Base-by-base conservation (phyloP, 2,797 vertebrate genomes). In the Tapera naevia region DNA sequence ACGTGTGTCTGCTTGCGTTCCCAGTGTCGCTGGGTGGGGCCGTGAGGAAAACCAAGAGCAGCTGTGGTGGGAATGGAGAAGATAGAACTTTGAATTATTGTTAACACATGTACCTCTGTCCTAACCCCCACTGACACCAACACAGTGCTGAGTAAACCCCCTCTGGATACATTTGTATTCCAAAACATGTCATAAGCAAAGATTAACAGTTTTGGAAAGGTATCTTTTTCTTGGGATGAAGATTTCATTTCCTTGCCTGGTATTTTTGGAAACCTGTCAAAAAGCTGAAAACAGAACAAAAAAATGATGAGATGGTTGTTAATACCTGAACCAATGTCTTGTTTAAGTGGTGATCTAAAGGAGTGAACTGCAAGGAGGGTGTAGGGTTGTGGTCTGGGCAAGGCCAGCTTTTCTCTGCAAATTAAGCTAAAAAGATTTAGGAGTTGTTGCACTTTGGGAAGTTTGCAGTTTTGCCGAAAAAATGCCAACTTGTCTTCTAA, bases 171-270 rank as follows among this genome's bases (percentile, higher is more conserved):
- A 30, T 96, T 95, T 95, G 88, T 89, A 61, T 91, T 96, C 93
- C 95, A 97, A 96, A 96, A 67, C 56, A 54, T 97, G 97, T 97
- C 97, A 92, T 65, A 80, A 94, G 95, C 95, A 85, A 97, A 97
- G 97, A 97, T 97, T 96, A 97, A 97, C 92, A 93, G 82, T 56
- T 94, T 74, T 97, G 95, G 96, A 96, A 97, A 95, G 90, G 89
- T 96, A 95, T 94, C 89, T 95, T 90, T 93, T 97, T 86, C 93
- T 96, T 91, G 92, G 85, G 95, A 95, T 95, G 94, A 92, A 94
- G 96, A 93, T 96, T 95, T 97, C 73, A 93, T 96, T 97, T 97
- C 93, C 93, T 96, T 94, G 92, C 86, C 91, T 96, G 92, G 91
- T 94, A 96, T 91, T 95, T 74, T 78, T 96, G 94, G 96, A 96